phyloP scores from a whole-genome alignment of 2,113 vertebrate species.

The Campylorhamphus procurvoides region DNA sequence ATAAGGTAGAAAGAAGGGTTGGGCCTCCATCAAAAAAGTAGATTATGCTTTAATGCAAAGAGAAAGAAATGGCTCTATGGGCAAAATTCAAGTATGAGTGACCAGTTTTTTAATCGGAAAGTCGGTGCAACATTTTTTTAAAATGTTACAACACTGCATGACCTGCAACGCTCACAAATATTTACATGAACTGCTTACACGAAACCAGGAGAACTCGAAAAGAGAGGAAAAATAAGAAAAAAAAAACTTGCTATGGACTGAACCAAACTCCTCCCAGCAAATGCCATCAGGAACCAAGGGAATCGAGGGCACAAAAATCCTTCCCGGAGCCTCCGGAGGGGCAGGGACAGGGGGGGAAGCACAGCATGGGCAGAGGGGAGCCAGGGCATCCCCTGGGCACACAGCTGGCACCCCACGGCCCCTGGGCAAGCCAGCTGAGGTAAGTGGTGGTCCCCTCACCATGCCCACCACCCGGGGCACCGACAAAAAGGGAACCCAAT shows the following conservation, averaged over 20 bases:
- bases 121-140: conserved; percentile 94
- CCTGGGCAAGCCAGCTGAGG: not conserved
- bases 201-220: conserved; percentile 81
- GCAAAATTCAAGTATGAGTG: conserved; percentile 89
- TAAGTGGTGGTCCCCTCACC: conserved; percentile 10
- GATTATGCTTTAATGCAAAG: conserved; percentile 74
- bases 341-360: too few relatives aligned
- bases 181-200: conserved; percentile 93
- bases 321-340: too few relatives aligned
- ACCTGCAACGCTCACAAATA: conserved; percentile 96
- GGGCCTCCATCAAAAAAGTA: conserved; percentile 75
- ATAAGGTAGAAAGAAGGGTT: conserved; percentile 68
- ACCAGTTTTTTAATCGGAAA: conserved; percentile 95
- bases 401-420: too few relatives aligned
- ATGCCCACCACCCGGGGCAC: conserved; percentile 10
- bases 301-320: too few relatives aligned
- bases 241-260: conserved; percentile 71
- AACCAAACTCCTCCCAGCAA: conserved; percentile 83
- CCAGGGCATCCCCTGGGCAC: too few relatives aligned
- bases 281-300: not conserved
- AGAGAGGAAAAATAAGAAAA: not conserved
- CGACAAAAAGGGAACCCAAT: conserved; percentile 1
- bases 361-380: too few relatives aligned
- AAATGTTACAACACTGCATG: conserved; percentile 95
- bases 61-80: conserved; percentile 81